Evolutionary conservation across 1,140 invertebrate species (phyloP), one percentile per base, ranked within the genome.

Genomic region (Ruditapes philippinarum): DNA sequence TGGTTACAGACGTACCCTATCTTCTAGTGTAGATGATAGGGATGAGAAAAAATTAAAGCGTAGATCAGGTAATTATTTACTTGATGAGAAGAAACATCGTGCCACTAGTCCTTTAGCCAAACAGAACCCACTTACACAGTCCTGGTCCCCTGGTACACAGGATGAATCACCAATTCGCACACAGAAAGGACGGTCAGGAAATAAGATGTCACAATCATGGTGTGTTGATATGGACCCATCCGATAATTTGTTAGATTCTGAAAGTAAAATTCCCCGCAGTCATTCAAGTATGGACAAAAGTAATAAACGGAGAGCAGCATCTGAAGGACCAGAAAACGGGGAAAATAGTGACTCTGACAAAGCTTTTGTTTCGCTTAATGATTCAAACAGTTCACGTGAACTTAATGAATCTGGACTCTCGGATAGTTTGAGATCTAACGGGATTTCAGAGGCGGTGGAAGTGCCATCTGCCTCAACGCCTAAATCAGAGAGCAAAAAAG

Each of bases 11-110:
- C 54, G 92, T 33, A 90, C 89, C 3, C n/a, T 91, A n/a, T 91
- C 89, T 31, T 92, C 92, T 19, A 89, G 83, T 70, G 33, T 62
- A 31, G 85, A 86, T 38, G 92, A 93, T 45, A 40, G 86, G 19
- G 74, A 85, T 22, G 92, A 93, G 25, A 90, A 90, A 38, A 92
- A 91, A 88, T 78, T 91, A 51, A 93, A 93, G 36, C 82, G 92
- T 31, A 80, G 91, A 28, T 93, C 92, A 19, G 91, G 89, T 57
- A 91, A 85, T 68, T 92, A 73, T 54, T 74, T 93, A 33, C 40
- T 89, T 7, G 91, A 93, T 57, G 74, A 73, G 17, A 78, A 60
- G n/a, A 82, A 74, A 17, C 45, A 78, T 4, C 68, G 73, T 5
- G 38, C 88, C 33, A 68, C 88, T 49, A 90, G 89, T 81, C 89